A percentile compares a stretch with the other conserved stretches of the same genome.
These are phyloP conservation scores for Acyrthosiphon pisum DNA, from an alignment of 1,140 invertebrate genomes.

Conservation along the genomic window DNA sequence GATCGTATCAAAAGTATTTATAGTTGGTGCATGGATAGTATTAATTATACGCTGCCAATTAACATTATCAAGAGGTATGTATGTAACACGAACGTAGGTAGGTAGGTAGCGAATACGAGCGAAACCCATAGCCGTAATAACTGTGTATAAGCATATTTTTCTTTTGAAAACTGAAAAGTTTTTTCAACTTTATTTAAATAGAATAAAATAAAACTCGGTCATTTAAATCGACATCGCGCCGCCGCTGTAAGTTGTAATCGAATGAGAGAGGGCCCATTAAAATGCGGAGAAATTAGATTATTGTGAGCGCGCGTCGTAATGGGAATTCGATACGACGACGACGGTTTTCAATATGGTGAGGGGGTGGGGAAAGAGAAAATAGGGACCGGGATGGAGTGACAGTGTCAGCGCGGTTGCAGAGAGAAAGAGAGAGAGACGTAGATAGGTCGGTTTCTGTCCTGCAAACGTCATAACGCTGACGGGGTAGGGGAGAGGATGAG, in stretches of 20 bases:
- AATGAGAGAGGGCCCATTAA: constrained; percentile 11
- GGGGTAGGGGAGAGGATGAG: neutral
- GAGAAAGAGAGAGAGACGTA: neutral
- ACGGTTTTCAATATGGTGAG: neutral
- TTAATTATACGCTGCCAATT: neutral
- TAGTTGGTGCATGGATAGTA: neutral
- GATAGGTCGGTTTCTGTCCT: neutral
- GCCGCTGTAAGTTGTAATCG: neutral
- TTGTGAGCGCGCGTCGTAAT: constrained; percentile 12
- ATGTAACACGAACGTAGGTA: neutral
- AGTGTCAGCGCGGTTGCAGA: neutral
- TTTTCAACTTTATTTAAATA: neutral
- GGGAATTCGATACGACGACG: constrained; percentile 35
- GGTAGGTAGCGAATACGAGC: neutral
- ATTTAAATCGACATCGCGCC: constrained; percentile 7
- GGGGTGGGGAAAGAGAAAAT: neutral
- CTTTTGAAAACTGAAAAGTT: neutral
- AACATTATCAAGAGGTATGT: neutral
- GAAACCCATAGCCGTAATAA: neutral
- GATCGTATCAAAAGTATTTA: neutral
- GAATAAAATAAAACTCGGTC: neutral
- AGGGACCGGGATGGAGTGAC: neutral
- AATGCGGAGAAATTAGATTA: constrained; percentile 26
- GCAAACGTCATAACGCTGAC: constrained; percentile 23
- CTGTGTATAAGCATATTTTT: neutral